Conservation (phyloP, 2,113 vertebrate species). For the Pterocles burchelli region DNA sequence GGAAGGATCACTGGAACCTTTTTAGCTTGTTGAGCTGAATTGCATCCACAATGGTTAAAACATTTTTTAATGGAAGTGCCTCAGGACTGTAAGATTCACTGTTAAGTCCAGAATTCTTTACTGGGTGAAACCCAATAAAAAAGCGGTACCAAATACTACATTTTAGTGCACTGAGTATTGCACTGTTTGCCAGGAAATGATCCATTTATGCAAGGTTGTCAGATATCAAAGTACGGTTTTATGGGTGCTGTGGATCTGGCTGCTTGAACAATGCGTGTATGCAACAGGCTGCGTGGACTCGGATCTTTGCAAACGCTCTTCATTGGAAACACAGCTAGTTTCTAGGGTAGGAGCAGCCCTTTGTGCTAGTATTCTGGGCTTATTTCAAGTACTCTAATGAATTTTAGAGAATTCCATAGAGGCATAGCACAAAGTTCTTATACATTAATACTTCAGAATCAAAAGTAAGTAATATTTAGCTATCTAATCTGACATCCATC, state of each 20-base stretch:
- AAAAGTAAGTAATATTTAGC: background rate
- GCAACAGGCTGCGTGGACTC: background rate
- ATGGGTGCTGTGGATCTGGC: background rate
- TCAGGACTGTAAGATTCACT: background rate
- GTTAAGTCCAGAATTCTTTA: background rate
- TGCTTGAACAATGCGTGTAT: background rate
- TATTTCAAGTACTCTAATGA: background rate
- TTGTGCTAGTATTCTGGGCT: background rate
- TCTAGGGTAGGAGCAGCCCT: background rate
- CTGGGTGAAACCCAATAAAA: background rate
- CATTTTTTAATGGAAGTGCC: background rate
- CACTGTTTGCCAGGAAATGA: background rate
- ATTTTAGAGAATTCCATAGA: background rate
- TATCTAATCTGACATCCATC: background rate
- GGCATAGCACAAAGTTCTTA: background rate
- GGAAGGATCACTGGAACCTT: background rate
- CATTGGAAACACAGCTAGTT: background rate
- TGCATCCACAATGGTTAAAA: background rate
- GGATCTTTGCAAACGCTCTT: background rate
- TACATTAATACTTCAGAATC: background rate
- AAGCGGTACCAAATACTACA: rapidly evolving
- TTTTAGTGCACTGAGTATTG: background rate
- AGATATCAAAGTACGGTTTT: background rate
- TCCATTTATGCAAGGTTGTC: background rate
- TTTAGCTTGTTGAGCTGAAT: background rate